Conservation (phyloP, 1,140 invertebrate species). For the Drosophila hydei region DNA sequence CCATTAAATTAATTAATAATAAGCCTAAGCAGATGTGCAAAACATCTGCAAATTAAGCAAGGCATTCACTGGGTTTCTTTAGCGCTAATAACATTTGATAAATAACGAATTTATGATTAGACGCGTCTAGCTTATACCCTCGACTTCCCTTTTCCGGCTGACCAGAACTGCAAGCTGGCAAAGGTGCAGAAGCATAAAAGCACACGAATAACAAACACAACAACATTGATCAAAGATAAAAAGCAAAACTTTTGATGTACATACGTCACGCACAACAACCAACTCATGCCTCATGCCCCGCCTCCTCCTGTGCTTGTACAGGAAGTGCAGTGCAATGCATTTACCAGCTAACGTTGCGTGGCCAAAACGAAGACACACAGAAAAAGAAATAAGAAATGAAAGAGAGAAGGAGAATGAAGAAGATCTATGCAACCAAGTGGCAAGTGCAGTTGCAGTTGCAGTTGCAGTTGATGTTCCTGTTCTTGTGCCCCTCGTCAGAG, state of each 20-base stretch:
- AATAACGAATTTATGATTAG: neutral
- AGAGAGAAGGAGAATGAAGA: constrained; percentile 2
- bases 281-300: neutral
- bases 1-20: no score
- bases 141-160: constrained; percentile 21
- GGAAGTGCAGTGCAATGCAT: constrained; percentile 72
- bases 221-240: constrained; percentile 71
- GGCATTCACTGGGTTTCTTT: neutral
- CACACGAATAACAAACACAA: constrained; percentile 43
- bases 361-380: constrained; percentile 21
- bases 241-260: constrained; percentile 80
- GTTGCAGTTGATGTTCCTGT: constrained; percentile 10
- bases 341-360: constrained; percentile 51
- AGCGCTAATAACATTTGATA: neutral
- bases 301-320: constrained; percentile 34
- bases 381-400: neutral
- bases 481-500: constrained; percentile 38
- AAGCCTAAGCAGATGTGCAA: no score
- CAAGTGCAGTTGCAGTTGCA: constrained; percentile 60
- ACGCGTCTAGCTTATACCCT: neutral
- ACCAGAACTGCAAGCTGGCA: constrained; percentile 55
- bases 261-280: constrained; percentile 53
- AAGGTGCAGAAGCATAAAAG: constrained; percentile 68
- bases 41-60: no score
- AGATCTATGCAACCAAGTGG: constrained; percentile 42